Percentiles rank a stretch among this genome's conserved stretches.
These are phyloP conservation scores for Yponomeuta sedellus DNA, from an alignment of 2,888 invertebrate species.

Conservation along the genomic window DNA sequence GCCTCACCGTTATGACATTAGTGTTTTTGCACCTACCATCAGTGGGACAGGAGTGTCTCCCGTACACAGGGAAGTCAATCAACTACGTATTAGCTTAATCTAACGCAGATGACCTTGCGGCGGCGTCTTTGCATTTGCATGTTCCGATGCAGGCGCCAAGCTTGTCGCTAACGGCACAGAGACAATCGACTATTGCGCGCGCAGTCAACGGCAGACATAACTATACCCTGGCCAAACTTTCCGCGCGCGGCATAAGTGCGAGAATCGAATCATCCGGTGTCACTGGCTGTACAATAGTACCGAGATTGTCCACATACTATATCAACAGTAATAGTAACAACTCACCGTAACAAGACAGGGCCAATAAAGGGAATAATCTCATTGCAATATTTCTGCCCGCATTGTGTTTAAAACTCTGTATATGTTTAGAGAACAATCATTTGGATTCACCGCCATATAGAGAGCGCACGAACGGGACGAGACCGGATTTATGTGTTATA, in stretches of 20 bases:
- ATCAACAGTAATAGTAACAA: conserved; percentile 9
- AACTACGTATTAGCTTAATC: conserved; percentile 74
- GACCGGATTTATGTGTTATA: conserved; percentile 40
- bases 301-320: conserved; percentile 7
- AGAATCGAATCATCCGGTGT: no score
- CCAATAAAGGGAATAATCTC: conserved; percentile 6
- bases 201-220: no score
- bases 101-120: conserved; percentile 55
- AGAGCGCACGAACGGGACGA: conserved; percentile 34
- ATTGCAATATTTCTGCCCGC: background rate
- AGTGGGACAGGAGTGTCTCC: conserved; percentile 62
- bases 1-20: conserved; percentile 63
- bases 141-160: conserved; percentile 40
- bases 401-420: conserved; percentile 9
- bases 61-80: conserved; percentile 64
- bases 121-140: conserved; percentile 53
- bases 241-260: background rate
- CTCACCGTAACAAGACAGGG: conserved; percentile 16
- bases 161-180: conserved; percentile 46
- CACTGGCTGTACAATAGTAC: background rate
- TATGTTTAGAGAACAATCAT: conserved; percentile 17
- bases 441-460: conserved; percentile 28
- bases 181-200: conserved; percentile 47
- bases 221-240: no score
- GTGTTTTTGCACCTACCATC: conserved; percentile 67